Evolutionary conservation across 2,888 invertebrate species (phyloP), one percentile per base, ranked within the genome.

Genomic region (Phyto melanocephala): DNA sequence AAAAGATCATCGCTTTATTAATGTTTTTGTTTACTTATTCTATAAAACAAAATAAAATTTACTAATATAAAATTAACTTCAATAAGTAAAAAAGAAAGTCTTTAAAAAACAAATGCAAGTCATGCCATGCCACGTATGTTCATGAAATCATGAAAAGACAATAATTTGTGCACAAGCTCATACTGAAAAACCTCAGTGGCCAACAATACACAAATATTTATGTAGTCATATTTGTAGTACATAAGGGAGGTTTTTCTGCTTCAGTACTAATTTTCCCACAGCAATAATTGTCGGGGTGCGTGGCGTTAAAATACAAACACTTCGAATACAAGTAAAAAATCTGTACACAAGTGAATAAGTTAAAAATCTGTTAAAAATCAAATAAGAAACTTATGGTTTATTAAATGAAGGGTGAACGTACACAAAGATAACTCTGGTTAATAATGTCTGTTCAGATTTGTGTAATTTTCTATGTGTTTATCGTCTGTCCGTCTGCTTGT

Each of bases 231-330:
- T 28, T 28, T 28, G 28, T 28, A 5, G 3, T 28, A 3, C 28
- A 17, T 4, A 78, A 76, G 80, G 76, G 72, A 60, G 67, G 72
- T 60, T 71, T 50, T 50, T 33, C 28, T 5, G 22, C 17, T 54
- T 22, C 8, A 10, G 45, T n/a, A 20, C 58, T 47, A 28, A n/a
- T 45, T 75, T 82, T 79, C 79, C 60, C 79, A 82, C 82, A 82
- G 33, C 70, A 79, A 76, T 82, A 82, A 82, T 82, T 71, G 67
- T n/a, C 75, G 67, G 82, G 82, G 82, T 82, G 65, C 70, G 58
- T 58, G 45, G 58, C 78, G 72, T 70, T 45, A 68, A 56, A 75
- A 80, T n/a, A 45, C 8, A 67, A 17, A 58, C 35, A 75, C 33
- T 62, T 50, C n/a, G 13, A 60, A 74, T 70, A n/a, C n/a, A 75